Evolutionary conservation across 2,113 vertebrate genomes (phyloP), one percentile per base, ranked within the genome.

Genomic region (Telmatochromis sp.): DNA sequence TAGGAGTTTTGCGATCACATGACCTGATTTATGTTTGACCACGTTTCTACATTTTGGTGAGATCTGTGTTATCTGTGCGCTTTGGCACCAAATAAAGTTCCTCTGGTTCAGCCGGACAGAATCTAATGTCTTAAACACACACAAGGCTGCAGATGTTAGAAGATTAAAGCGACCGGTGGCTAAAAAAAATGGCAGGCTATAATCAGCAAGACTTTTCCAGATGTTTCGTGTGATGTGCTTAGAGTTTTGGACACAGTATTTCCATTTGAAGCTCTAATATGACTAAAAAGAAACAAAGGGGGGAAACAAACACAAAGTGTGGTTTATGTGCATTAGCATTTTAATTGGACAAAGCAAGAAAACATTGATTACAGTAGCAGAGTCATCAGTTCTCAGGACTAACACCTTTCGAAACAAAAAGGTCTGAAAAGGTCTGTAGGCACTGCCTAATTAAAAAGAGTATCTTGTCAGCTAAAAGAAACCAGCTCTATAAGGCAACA

Each of bases 341-440:
- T 96, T 96, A 96, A 96, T 96, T 94, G 92, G 93, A 96, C 95
- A 96, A 96, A 95, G 95, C 95, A 96, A 95, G 93, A 95, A 96
- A 94, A 95, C 91, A 94, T 94, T 92, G 94, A 94, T 95, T 95
- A 96, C 93, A 96, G 94, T 95, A 96, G 96, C 95, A 96, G 95
- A 95, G 94, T 96, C 94, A 93, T 93, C 93, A 89, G 91, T 95
- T 94, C 86, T 91, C 90, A 92, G 93, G 94, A 93, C 89, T 85
- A 95, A 95, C 94, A 91, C 91, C 94, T 94, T 92, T 93, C 92
- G 89, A 92, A 95, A 95, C 89, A 91, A 93, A 93, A 92, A 80
- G 91, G 91, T 94, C 79, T 94, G 91, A 94, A 95, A 94, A 95
- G 89, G 91, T 94, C 90, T 84, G 91, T 95, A 96, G 96, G 95